Base-by-base conservation (phyloP, 2,888 invertebrate genomes). In the Eumacrocentrus americanus region DNA sequence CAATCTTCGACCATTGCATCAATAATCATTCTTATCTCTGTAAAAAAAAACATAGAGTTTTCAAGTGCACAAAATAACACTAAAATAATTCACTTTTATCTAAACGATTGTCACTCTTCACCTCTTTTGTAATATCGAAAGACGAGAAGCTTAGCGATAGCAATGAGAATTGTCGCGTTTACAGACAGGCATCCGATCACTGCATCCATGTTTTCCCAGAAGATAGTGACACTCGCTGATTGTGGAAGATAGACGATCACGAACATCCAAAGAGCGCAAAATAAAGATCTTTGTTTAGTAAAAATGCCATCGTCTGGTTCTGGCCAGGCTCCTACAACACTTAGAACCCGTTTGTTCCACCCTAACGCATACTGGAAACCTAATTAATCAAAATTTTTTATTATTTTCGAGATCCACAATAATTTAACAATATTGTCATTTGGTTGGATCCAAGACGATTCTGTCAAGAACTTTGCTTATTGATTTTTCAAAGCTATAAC, bases 141-240 rank as follows among this genome's bases (percentile, higher is more conserved):
- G 18, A 67, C 62, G 1, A 67, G 22, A 3, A 70, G 34, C 61
- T 74, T 73, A 23, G 70, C 47, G 1, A 65, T 37, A 0, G 70
- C 68, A 5, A 68, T 69, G 0, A 60, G 64, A 3, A 65, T 63
- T 1, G 72, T 66, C 3, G 72, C 63, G 40, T 70, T 67, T 12
- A 70, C 67, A 20, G 64, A 63, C 2, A 74, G 52, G 47, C 70
- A 71, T 23, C 72, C 71, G n/a, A 66, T 69, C 0, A 68, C 60
- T 42, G 62, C 18, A 22, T 70, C 67, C 4, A 72, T 14, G 38
- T 74, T 57, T 0, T 64, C 65, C 64, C 64, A 70, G 16, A 67
- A 63, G 6, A 66, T 48, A 2, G 64, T 23, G 7, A 73, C 40
- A 51, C 70, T 68, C 3, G 59, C 63, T 1, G 62, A 58, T 40